Conservation (phyloP, 1,140 invertebrate genomes). For the Lycorma delicatula region DNA sequence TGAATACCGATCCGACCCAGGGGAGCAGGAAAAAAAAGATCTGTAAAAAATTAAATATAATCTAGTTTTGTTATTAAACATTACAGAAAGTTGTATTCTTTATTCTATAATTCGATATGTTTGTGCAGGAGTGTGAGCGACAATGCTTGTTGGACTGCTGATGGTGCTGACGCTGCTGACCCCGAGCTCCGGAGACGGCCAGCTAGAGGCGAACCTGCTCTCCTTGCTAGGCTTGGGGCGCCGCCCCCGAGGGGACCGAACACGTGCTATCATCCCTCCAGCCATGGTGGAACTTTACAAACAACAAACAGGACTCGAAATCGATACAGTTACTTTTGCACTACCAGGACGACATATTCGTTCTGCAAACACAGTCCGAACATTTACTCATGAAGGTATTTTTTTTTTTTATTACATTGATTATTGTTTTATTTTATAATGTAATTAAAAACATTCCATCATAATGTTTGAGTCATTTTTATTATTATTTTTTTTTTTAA, state of each 20-base stretch:
- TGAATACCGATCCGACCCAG: too few relatives aligned
- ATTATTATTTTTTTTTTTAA: too few relatives aligned
- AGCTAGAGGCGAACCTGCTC: slow-evolving; percentile 57
- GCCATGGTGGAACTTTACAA: slow-evolving; percentile 70
- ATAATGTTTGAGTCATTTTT: too few relatives aligned
- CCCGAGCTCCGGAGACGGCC: slow-evolving; percentile 36
- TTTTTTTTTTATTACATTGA: too few relatives aligned
- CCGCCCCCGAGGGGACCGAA: slow-evolving; percentile 43
- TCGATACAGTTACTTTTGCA: slow-evolving; percentile 52
- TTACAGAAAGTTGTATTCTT: too few relatives aligned
- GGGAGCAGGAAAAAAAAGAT: too few relatives aligned
- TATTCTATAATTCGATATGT: too few relatives aligned
- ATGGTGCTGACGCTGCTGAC: slow-evolving; percentile 43
- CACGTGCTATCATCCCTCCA: slow-evolving; percentile 55
- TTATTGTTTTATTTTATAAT: too few relatives aligned
- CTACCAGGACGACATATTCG: slow-evolving; percentile 55
- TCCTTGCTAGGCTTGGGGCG: slow-evolving; percentile 63
- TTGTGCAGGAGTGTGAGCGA: slow-evolving; percentile 43
- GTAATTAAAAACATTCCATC: too few relatives aligned
- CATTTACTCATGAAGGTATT: slow-evolving; percentile 74
- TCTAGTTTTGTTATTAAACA: too few relatives aligned
- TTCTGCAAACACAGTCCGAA: slow-evolving; percentile 75
- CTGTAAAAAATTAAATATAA: too few relatives aligned
- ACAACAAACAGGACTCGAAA: slow-evolving; percentile 46
- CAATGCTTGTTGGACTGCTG: slow-evolving; percentile 43